Evolutionary conservation across 2,888 invertebrate genomes (phyloP).

Genomic region (Athalia circularis): DNA sequence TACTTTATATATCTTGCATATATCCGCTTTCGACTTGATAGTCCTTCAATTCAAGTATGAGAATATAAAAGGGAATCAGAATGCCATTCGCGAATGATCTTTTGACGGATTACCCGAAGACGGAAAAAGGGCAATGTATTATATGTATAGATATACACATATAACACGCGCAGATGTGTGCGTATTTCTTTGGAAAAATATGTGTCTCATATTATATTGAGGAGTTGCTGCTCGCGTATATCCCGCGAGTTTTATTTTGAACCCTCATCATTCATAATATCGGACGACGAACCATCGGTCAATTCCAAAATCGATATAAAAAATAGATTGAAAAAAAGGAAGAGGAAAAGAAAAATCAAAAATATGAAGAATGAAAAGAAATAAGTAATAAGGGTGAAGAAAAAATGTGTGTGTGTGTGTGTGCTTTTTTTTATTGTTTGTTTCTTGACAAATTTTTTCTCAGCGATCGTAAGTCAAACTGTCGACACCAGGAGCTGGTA

Average conservation of each 20-base stretch:
- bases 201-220: background rate
- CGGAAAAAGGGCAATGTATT: background rate
- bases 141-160: background rate
- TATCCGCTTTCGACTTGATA: background rate
- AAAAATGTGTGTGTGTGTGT: background rate
- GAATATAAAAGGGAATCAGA: background rate
- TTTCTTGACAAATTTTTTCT: constrained; percentile 9
- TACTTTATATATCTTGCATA: background rate
- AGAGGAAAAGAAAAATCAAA: too few species aligned
- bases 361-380: background rate
- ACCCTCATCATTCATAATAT: background rate
- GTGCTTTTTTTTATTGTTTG: too few species aligned
- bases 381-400: background rate
- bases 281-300: constrained; percentile 19
- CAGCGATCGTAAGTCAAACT: constrained; percentile 13
- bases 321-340: too few species aligned
- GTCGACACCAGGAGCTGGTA: background rate
- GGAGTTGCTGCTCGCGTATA: background rate
- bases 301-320: constrained; percentile 16
- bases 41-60: background rate
- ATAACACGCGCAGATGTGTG: background rate
- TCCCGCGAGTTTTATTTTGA: background rate
- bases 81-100: background rate
- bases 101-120: background rate
- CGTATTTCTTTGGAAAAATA: constrained; percentile 1